phyloP scores from a whole-genome alignment of 2,797 vertebrate species.

The Knipowitschia caucasica region DNA sequence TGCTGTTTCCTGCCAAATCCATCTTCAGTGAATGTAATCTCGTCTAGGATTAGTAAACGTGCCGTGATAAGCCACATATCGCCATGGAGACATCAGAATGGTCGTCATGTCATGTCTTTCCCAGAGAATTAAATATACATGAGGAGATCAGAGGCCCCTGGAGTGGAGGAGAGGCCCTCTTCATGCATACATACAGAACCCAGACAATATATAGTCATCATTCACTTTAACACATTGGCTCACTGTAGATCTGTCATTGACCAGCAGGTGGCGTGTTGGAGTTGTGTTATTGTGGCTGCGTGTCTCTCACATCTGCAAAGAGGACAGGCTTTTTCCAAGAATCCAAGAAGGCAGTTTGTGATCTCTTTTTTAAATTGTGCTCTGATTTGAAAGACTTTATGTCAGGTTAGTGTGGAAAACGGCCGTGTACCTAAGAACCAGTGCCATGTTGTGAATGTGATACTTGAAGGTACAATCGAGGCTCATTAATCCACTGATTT shows the following conservation, averaged over 20 bases:
- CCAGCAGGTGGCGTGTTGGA: neutral
- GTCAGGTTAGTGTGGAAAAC: too few species aligned
- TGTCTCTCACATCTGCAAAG: neutral
- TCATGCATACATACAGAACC: neutral
- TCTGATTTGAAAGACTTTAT: too few species aligned
- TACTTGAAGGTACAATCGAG: too few species aligned
- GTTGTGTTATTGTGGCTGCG: neutral
- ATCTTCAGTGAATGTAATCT: neutral
- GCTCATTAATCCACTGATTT: too few species aligned
- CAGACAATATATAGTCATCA: neutral
- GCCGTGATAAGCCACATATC: neutral
- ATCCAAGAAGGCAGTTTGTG: too few species aligned
- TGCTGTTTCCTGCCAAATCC: too few species aligned
- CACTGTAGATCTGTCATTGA: neutral
- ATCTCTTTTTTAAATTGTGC: too few species aligned
- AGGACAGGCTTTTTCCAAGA: neutral
- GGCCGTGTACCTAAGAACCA: too few species aligned
- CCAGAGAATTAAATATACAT: neutral
- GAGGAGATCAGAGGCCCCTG: neutral
- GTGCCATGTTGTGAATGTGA: too few species aligned
- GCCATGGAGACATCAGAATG: neutral
- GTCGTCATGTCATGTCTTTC: neutral
- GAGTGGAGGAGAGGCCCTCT: neutral
- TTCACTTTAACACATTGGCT: neutral
- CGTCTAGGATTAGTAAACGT: constrained; percentile 1